Percentiles rank a stretch among this genome's conserved stretches.
These are phyloP conservation scores for Indicator indicator DNA, from an alignment of 2,113 vertebrate species.

Conservation along the genomic window DNA sequence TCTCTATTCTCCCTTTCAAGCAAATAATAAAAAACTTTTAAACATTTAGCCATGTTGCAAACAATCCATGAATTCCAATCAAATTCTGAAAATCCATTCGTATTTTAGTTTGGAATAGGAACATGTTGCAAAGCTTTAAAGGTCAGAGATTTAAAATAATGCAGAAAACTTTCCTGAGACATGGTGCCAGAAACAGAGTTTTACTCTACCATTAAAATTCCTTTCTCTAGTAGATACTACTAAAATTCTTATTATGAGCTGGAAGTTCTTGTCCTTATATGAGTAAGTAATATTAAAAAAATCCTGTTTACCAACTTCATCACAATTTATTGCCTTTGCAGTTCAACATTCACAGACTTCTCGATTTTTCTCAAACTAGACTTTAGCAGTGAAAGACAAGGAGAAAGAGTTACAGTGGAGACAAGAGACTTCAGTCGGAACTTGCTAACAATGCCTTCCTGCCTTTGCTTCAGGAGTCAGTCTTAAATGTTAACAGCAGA, in stretches of 20 bases:
- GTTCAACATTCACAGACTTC: not conserved
- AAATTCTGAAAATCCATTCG: not conserved
- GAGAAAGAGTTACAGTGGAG: not conserved
- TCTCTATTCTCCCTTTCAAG: not conserved
- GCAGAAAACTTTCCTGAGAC: not conserved
- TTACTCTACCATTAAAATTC: not conserved
- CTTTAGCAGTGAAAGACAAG: not conserved
- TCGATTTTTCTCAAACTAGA: not conserved
- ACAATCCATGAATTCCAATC: not conserved
- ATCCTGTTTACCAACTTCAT: not conserved
- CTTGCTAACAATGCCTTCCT: not conserved
- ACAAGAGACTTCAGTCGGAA: not conserved
- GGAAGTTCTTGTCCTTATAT: not conserved
- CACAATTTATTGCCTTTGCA: not conserved
- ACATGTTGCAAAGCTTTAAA: not conserved
- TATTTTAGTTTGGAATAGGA: not conserved
- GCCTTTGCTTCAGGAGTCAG: not conserved
- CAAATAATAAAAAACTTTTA: not conserved
- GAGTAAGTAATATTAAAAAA: not conserved
- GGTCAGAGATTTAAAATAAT: not conserved
- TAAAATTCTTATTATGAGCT: not conserved
- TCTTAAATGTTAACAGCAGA: not conserved
- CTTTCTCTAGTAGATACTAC: not conserved
- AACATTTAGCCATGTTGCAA: not conserved
- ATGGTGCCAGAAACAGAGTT: not conserved